Percentiles rank a stretch among this genome's conserved stretches.
phyloP scores from a whole-genome alignment of 2,113 vertebrate species.

The Shinisaurus crocodilurus region DNA sequence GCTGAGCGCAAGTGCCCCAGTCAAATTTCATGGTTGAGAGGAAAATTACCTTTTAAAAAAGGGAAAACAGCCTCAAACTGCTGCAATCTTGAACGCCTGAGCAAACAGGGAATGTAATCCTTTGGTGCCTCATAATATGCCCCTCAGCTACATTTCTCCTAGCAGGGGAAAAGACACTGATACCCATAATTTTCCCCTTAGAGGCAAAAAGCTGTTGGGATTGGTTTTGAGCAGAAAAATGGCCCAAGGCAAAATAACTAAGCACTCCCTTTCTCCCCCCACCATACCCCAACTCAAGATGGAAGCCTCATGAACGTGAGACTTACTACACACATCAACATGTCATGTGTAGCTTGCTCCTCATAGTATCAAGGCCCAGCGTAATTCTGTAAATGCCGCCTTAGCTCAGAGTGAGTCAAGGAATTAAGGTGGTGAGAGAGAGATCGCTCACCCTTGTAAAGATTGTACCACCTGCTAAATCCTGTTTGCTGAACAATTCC shows the following conservation, averaged over 20 bases:
- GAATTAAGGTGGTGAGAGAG: too few relatives aligned
- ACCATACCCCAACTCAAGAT: not conserved
- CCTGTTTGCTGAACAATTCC: too few relatives aligned
- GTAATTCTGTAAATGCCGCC: too few relatives aligned
- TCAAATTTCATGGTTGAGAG: not conserved
- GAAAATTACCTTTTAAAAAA: not conserved
- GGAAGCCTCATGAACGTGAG: not conserved
- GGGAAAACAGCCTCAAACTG: not conserved
- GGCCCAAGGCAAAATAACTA: not conserved
- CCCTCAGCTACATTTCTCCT: not conserved
- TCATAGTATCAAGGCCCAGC: not conserved
- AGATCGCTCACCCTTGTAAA: not conserved
- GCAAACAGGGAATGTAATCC: not conserved
- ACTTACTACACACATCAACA: not conserved
- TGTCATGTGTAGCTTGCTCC: not conserved
- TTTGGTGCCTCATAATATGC: not conserved
- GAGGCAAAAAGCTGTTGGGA: not conserved
- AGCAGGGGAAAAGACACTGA: not conserved
- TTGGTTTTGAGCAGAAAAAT: not conserved
- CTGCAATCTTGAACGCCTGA: not conserved
- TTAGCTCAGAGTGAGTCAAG: too few relatives aligned
- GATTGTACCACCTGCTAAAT: too few relatives aligned
- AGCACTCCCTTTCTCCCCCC: not conserved
- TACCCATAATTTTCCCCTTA: not conserved
- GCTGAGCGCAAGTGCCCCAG: not conserved